A percentile compares a stretch with the other conserved stretches of the same genome.
These are phyloP conservation scores for Kryptolebias marmoratus DNA, from an alignment of 2,113 vertebrate genomes.

Conservation along the genomic window DNA sequence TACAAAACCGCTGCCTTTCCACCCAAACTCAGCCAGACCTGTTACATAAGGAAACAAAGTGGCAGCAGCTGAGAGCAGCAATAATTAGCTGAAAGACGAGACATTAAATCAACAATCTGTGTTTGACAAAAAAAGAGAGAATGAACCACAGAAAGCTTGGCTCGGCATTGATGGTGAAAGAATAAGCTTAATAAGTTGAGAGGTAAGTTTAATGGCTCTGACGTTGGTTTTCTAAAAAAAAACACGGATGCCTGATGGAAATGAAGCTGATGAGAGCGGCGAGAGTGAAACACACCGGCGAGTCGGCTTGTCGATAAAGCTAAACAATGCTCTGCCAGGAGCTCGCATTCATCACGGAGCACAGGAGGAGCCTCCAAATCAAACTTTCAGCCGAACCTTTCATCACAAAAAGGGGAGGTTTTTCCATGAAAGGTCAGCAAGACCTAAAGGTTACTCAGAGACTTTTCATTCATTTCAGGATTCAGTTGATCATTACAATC, in stretches of 20 bases:
- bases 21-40: background rate
- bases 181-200: background rate
- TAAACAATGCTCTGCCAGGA: background rate
- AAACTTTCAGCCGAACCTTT: background rate
- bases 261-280: background rate
- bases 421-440: background rate
- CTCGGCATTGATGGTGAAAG: background rate
- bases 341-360: background rate
- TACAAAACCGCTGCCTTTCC: background rate
- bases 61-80: background rate
- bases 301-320: background rate
- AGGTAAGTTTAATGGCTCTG: background rate
- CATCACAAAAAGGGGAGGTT: background rate
- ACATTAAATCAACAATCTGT: background rate
- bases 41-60: constrained; percentile 5
- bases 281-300: background rate
- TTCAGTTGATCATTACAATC: background rate
- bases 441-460: background rate
- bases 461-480: background rate
- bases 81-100: background rate
- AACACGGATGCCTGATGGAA: background rate
- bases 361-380: background rate
- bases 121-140: background rate
- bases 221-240: background rate
- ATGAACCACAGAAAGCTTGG: no score